Evolutionary conservation across 2,113 vertebrate genomes (phyloP).

Genomic region (Oceanodroma tethys): DNA sequence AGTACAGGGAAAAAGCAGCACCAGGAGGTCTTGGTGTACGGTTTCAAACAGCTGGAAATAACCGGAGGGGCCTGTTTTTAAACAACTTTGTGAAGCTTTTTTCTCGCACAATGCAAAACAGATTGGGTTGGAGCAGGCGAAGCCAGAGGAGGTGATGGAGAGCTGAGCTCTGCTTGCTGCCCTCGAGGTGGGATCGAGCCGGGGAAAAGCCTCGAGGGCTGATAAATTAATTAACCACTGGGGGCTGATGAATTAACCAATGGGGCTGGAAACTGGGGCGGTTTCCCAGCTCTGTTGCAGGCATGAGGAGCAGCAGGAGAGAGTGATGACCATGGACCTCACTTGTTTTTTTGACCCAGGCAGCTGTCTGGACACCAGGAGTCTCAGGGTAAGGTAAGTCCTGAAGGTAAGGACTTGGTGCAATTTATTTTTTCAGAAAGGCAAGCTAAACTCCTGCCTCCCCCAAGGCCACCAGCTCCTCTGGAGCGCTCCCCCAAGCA

Average conservation of each 20-base stretch:
- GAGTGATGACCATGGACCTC: not conserved
- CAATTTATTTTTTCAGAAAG: not conserved
- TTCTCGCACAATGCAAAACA: not conserved
- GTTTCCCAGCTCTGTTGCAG: not conserved
- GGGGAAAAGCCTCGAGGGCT: not conserved
- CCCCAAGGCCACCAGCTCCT: not conserved
- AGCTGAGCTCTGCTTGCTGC: not conserved
- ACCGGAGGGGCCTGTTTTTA: not conserved
- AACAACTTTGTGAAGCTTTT: not conserved
- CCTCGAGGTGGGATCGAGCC: not conserved
- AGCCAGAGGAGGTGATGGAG: not conserved
- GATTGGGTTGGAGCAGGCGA: not conserved
- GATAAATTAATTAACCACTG: not conserved
- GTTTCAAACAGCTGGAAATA: slow-evolving; percentile 20
- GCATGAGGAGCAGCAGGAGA: not conserved
- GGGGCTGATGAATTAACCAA: not conserved
- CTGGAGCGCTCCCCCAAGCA: rapidly evolving
- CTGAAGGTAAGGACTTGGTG: not conserved
- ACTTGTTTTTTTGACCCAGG: not conserved
- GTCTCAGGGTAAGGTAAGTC: too few species aligned
- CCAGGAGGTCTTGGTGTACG: not conserved
- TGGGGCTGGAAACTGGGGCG: not conserved
- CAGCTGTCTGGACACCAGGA: not conserved
- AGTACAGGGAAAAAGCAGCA: not conserved
- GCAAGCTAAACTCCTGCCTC: not conserved